A percentile compares a stretch with the other conserved stretches of the same genome.
Conservation (phyloP, 2,113 vertebrate species). For the Butorides virescens region DNA sequence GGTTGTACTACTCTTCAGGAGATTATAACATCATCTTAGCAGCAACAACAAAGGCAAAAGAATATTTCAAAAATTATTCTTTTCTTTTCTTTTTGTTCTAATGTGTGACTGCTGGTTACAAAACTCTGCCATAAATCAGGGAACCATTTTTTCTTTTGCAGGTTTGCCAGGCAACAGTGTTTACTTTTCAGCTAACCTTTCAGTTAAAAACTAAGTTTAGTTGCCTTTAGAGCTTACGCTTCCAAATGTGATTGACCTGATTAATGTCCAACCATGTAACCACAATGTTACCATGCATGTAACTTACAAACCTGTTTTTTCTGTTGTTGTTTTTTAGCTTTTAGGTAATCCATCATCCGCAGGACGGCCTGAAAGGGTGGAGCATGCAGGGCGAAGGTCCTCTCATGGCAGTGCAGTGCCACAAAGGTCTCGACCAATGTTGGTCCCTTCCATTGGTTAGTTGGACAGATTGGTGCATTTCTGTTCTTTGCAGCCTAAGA, state of each 20-base stretch:
- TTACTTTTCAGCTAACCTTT: slow-evolving; percentile 83
- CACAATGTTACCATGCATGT: not conserved
- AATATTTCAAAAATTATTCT: slow-evolving; percentile 52
- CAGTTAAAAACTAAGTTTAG: slow-evolving; percentile 84
- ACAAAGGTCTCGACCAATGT: slow-evolving; percentile 79
- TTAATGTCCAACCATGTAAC: not conserved
- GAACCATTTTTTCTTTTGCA: slow-evolving; percentile 39
- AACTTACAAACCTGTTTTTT: slow-evolving; percentile 53
- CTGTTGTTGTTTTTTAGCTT: slow-evolving; percentile 83
- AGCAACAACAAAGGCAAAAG: slow-evolving; percentile 74
- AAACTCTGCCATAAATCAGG: slow-evolving; percentile 40
- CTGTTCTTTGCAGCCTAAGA: not conserved
- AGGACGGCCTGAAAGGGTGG: slow-evolving; percentile 81
- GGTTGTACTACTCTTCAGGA: not conserved
- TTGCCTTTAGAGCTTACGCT: slow-evolving; percentile 81
- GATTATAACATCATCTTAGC: not conserved
- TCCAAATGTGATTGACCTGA: slow-evolving; percentile 42
- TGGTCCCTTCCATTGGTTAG: slow-evolving; percentile 93
- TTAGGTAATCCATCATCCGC: slow-evolving; percentile 86
- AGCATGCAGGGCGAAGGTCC: slow-evolving; percentile 81
- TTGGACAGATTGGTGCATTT: slow-evolving; percentile 52
- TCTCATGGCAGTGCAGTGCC: slow-evolving; percentile 78
- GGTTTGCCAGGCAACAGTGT: slow-evolving; percentile 50
- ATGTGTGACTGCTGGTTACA: slow-evolving; percentile 49
- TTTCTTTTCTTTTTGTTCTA: slow-evolving; percentile 60